These are phyloP conservation scores for Xestia sexstrigata DNA, from an alignment of 2,888 invertebrate species.

Conservation along the genomic window DNA sequence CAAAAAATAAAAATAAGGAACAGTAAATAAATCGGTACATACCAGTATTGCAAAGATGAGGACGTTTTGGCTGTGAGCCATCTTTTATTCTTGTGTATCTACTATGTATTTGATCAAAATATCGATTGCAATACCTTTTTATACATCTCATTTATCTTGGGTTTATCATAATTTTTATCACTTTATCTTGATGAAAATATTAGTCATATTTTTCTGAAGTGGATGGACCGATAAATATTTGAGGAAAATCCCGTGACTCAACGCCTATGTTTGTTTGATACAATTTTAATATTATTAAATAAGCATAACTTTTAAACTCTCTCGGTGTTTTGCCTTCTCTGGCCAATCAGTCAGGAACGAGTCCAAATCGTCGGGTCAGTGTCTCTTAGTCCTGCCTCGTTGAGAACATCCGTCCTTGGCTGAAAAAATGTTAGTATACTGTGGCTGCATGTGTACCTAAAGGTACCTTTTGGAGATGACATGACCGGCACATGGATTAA, in stretches of 20 bases:
- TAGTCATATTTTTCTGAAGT: slow-evolving; percentile 19
- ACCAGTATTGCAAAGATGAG: slow-evolving; percentile 19
- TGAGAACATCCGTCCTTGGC: no score
- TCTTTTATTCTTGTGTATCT: slow-evolving; percentile 13
- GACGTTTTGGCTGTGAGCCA: slow-evolving; percentile 14
- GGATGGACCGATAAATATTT: slow-evolving; percentile 20
- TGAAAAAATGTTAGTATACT: not conserved
- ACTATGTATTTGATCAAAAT: slow-evolving; percentile 1
- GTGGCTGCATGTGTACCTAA: not conserved
- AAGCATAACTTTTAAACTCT: not conserved
- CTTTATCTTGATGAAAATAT: not conserved
- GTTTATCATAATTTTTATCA: slow-evolving; percentile 26
- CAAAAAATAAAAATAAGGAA: not conserved
- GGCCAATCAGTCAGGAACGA: no score
- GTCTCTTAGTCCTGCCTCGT: no score
- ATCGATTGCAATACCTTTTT: slow-evolving; percentile 11
- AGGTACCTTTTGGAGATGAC: not conserved
- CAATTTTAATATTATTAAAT: not conserved
- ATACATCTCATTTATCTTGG: slow-evolving; percentile 38
- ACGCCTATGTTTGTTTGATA: not conserved
- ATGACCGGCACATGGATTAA: not conserved
- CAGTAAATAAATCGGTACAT: not conserved
- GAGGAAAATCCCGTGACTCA: not conserved
- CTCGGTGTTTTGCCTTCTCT: no score
- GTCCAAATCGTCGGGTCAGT: not conserved